Base-by-base conservation (phyloP, 2,797 vertebrate species). In the Lepilemur septentrionalis region DNA sequence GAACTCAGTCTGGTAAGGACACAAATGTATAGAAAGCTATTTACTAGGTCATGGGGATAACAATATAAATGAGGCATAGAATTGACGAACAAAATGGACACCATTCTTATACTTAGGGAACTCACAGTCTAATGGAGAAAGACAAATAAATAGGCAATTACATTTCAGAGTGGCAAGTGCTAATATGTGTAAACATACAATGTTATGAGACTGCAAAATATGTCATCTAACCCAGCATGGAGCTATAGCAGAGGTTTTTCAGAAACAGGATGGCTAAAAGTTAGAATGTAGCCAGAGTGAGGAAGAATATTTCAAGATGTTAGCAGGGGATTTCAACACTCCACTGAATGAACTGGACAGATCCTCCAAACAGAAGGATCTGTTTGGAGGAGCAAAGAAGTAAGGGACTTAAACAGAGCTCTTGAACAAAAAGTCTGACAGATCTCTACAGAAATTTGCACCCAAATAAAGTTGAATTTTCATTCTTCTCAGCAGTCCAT, bases 231-330 rank as follows among this genome's bases (percentile, higher is more conserved):
- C 20, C 20, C 15, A 48, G 5, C 25, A 23, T n/a, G 28, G 28
- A 85, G 61, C 63, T 41, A 89, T 12, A 79, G 22, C 18, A 82
- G 38, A 83, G 55, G 61, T 5, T 84, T 91, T 93, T 84, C 14
- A 76, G 46, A 91, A 89, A 30, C 50, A 87, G 80, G n/a, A 78
- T 81, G 32, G 4, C 32, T 95, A 12, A 14, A 87, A 91, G 30
- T 75, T 82, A 72, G 22, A 81, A 48, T 46, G 67, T 89, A 86
- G 20, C 78, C 41, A 85, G 35, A n/a, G 32, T 15, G 4, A 15
- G 23, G 52, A 91, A 89, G 91, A 59, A 93, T 92, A 93, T 86
- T 93, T 92, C 82, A 38, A 38, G 38, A 2, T 38, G 38, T 38
- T 38, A 38, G 38, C 38, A 38, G 38, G 38, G 38, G 38, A 38